Evolutionary conservation across 2,797 vertebrate genomes (phyloP).

Genomic region (Micropoecilia bifurca): DNA sequence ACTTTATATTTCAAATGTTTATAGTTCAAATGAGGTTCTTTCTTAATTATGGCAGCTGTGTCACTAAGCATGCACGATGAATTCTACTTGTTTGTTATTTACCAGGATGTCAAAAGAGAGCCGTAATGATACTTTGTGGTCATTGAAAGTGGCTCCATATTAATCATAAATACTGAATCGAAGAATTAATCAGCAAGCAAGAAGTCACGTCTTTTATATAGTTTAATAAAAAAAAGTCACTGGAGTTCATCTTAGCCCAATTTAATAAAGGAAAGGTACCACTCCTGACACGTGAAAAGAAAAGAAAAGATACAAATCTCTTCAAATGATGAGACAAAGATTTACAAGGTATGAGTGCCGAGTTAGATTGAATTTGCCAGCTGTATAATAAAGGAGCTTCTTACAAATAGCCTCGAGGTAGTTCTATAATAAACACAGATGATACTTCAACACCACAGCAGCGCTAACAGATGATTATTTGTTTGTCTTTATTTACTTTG

Average conservation of each 20-base stretch:
- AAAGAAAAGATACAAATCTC: slow-evolving; percentile 16
- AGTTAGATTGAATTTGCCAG: slow-evolving; percentile 34
- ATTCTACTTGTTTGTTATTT: slow-evolving; percentile 13
- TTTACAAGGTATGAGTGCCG: slow-evolving; percentile 45
- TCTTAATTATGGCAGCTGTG: neutral
- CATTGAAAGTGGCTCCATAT: slow-evolving; percentile 42
- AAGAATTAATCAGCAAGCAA: slow-evolving; percentile 42
- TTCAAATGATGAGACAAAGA: slow-evolving; percentile 46
- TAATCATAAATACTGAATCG: slow-evolving; percentile 55
- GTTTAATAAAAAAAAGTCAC: slow-evolving; percentile 47
- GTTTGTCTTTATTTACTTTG: slow-evolving; percentile 26
- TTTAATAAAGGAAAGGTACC: slow-evolving; percentile 40
- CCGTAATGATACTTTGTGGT: slow-evolving; percentile 47
- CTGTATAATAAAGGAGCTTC: slow-evolving; percentile 19
- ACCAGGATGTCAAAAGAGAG: slow-evolving; percentile 14
- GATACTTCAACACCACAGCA: slow-evolving; percentile 19
- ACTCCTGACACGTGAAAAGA: slow-evolving; percentile 34
- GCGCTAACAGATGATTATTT: slow-evolving; percentile 1
- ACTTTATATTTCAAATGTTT: neutral
- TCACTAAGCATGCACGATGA: neutral
- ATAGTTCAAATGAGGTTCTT: slow-evolving; percentile 4
- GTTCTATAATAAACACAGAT: slow-evolving; percentile 7
- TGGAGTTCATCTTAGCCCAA: slow-evolving; percentile 46
- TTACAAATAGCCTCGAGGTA: slow-evolving; percentile 18
- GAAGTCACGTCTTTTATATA: slow-evolving; percentile 44